Evolutionary conservation across 2,113 vertebrate species (phyloP).

Genomic region (Tylochromis polylepis): DNA sequence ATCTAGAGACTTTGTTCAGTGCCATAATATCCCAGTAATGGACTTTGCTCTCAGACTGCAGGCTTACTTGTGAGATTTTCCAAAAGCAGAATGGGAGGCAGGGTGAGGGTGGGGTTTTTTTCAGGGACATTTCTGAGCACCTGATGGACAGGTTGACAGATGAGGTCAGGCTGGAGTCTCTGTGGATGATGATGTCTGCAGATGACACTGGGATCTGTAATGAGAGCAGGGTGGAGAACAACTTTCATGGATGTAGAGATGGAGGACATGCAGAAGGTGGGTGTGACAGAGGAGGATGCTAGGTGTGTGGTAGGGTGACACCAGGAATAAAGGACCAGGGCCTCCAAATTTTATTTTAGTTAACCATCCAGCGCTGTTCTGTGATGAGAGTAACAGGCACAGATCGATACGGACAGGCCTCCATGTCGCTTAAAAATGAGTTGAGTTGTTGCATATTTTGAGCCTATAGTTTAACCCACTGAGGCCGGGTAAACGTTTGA

Average conservation of each 20-base stretch:
- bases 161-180: background rate
- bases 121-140: background rate
- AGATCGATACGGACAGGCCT: background rate
- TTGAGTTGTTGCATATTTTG: background rate
- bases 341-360: rapidly evolving
- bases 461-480: rapidly evolving
- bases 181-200: background rate
- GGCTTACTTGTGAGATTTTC: background rate
- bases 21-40: background rate
- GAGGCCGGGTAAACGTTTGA: rapidly evolving
- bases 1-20: background rate
- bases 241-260: background rate
- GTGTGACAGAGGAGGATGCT: background rate
- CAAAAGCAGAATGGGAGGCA: background rate
- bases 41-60: background rate
- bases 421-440: background rate
- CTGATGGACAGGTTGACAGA: background rate
- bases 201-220: background rate
- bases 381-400: background rate
- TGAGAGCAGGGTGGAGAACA: background rate
- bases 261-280: background rate
- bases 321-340: rapidly evolving
- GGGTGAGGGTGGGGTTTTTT: background rate
- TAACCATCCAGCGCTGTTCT: background rate
- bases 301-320: background rate